Evolutionary conservation across 2,797 vertebrate genomes (phyloP).

Genomic region (Clamator glandarius): DNA sequence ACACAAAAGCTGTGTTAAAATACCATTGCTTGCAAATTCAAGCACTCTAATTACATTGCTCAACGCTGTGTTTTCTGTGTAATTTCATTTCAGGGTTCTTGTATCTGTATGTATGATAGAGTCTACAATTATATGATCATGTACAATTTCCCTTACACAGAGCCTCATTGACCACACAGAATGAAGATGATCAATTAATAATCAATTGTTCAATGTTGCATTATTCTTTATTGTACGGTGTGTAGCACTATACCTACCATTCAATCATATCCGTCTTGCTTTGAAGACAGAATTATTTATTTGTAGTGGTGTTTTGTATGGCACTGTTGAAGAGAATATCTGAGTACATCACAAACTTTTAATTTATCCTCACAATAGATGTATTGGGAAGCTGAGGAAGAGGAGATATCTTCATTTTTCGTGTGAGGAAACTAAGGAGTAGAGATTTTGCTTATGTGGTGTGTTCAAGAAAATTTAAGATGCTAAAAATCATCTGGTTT

Average conservation of each 20-base stretch:
- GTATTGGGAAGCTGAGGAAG: not conserved
- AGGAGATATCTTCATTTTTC: not conserved
- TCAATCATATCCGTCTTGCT: not conserved
- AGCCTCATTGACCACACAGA: not conserved
- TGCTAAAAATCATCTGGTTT: not conserved
- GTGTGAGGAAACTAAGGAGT: not conserved
- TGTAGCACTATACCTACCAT: not conserved
- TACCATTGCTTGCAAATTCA: not conserved
- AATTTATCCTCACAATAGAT: not conserved
- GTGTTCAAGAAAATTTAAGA: not conserved
- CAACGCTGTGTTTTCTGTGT: not conserved
- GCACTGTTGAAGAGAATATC: not conserved
- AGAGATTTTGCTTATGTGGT: not conserved
- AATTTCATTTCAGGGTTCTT: not conserved
- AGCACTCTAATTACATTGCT: not conserved
- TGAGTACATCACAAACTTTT: not conserved
- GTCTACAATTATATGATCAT: not conserved
- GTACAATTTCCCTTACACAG: not conserved
- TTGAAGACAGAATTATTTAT: not conserved
- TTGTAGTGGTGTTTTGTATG: not conserved
- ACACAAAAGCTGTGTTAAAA: not conserved
- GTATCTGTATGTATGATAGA: not conserved
- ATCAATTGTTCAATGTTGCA: not conserved
- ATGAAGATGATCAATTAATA: not conserved
- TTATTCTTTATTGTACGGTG: not conserved